Evolutionary conservation across 2,113 vertebrate genomes (phyloP).

Genomic region (Odobenus rosmarus): DNA sequence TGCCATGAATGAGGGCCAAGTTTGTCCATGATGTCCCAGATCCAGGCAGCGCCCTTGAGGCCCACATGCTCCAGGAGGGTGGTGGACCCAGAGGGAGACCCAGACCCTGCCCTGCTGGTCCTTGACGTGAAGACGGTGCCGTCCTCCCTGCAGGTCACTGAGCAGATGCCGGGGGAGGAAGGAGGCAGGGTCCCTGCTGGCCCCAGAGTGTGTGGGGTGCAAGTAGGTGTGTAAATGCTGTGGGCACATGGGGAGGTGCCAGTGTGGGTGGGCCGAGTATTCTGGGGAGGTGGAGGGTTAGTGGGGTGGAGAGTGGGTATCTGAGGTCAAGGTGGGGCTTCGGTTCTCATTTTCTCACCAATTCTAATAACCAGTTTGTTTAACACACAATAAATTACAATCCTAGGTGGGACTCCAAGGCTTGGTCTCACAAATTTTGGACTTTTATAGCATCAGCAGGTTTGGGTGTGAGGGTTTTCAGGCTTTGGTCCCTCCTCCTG

Average conservation of each 20-base stretch:
- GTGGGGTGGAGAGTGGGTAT: not conserved
- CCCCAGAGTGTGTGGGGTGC: not conserved
- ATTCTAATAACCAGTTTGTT: slow-evolving; percentile 23
- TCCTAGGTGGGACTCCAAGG: not conserved
- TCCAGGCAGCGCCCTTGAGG: not conserved
- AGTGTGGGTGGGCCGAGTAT: not conserved
- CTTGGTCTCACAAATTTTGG: not conserved
- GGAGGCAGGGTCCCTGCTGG: not conserved
- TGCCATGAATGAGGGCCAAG: not conserved
- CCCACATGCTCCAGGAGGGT: not conserved
- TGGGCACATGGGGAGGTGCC: not conserved
- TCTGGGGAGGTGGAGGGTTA: not conserved
- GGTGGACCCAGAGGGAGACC: not conserved
- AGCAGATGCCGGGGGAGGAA: not conserved
- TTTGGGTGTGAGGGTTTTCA: not conserved
- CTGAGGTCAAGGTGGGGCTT: not conserved
- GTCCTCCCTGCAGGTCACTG: not conserved
- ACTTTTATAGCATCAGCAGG: not conserved
- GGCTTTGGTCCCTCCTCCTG: not conserved
- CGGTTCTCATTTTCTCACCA: not conserved
- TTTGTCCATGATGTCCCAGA: not conserved
- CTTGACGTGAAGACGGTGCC: not conserved
- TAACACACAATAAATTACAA: not conserved
- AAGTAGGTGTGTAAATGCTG: not conserved
- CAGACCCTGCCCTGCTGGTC: not conserved